Percentiles rank a stretch among this genome's conserved stretches.
Evolutionary conservation across 2,888 invertebrate genomes (phyloP).

Genomic region (Dioctria rufipes): DNA sequence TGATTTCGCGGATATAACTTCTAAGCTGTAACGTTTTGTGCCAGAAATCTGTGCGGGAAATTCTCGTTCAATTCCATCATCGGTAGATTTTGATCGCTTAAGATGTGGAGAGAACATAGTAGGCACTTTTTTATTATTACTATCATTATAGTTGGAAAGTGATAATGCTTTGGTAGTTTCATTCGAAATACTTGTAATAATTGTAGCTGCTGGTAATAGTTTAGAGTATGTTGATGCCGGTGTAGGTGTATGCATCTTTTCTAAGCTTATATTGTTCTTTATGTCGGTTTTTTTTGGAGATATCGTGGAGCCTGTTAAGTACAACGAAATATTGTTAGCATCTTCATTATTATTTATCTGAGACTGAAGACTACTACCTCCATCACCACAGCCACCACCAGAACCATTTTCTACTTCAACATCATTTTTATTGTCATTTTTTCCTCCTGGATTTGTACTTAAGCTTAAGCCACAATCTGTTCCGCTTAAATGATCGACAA

Average conservation of each 20-base stretch:
- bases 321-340: slow-evolving; percentile 12
- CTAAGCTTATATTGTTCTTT: background rate
- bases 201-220: slow-evolving; percentile 56
- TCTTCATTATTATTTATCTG: background rate
- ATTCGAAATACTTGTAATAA: slow-evolving; percentile 61
- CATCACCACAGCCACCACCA: background rate
- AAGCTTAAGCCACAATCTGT: background rate
- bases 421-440: slow-evolving; percentile 15
- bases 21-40: slow-evolving; percentile 73
- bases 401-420: background rate
- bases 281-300: slow-evolving; percentile 11
- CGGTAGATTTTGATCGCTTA: slow-evolving; percentile 75
- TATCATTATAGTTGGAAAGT: slow-evolving; percentile 18
- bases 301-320: slow-evolving; percentile 25
- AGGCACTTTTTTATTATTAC: background rate
- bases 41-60: slow-evolving; percentile 73
- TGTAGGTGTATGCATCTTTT: background rate
- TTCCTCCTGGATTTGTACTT: slow-evolving; percentile 1
- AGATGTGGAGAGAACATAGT: slow-evolving; percentile 68
- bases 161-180: slow-evolving; percentile 60
- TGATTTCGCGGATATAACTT: slow-evolving; percentile 73
- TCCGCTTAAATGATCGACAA: slow-evolving; percentile 9
- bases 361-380: background rate
- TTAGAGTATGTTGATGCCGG: slow-evolving; percentile 53
- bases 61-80: slow-evolving; percentile 71